These are phyloP conservation scores for Ctena decussata DNA, from an alignment of 2,888 invertebrate species.

Conservation along the genomic window DNA sequence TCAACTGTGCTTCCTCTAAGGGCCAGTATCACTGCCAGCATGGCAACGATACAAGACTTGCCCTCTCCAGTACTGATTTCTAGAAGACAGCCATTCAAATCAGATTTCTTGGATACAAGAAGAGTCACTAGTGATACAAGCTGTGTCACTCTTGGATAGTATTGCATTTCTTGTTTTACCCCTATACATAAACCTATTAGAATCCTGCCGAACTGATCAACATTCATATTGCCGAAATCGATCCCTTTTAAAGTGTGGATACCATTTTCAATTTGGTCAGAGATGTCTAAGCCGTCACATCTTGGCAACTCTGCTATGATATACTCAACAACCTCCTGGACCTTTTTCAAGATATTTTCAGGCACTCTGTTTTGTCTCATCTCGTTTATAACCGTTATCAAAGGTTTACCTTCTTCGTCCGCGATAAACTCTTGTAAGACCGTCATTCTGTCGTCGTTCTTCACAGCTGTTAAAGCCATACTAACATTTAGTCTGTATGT, in stretches of 20 bases:
- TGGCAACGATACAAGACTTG: conserved; percentile 11
- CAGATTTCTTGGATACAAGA: background rate
- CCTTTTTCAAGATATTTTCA: background rate
- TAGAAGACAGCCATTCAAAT: background rate
- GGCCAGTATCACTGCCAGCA: conserved; percentile 6
- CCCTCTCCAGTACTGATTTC: conserved; percentile 26
- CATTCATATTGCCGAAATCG: background rate
- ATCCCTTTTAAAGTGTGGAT: background rate
- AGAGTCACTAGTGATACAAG: background rate
- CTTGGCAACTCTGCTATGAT: background rate
- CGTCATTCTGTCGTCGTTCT: background rate
- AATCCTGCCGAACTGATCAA: background rate
- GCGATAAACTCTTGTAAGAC: background rate
- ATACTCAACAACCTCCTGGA: background rate
- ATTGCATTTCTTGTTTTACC: background rate
- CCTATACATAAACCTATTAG: background rate
- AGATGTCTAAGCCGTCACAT: background rate
- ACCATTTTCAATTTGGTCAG: background rate
- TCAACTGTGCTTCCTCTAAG: background rate
- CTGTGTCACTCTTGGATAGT: conserved; percentile 3
- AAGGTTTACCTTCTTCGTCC: background rate
- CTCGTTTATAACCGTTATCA: background rate
- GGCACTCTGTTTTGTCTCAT: background rate
- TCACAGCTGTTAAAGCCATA: background rate
- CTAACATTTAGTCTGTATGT: background rate